These are phyloP conservation scores for Xiphophorus hellerii DNA, from an alignment of 2,113 vertebrate genomes.

Conservation along the genomic window DNA sequence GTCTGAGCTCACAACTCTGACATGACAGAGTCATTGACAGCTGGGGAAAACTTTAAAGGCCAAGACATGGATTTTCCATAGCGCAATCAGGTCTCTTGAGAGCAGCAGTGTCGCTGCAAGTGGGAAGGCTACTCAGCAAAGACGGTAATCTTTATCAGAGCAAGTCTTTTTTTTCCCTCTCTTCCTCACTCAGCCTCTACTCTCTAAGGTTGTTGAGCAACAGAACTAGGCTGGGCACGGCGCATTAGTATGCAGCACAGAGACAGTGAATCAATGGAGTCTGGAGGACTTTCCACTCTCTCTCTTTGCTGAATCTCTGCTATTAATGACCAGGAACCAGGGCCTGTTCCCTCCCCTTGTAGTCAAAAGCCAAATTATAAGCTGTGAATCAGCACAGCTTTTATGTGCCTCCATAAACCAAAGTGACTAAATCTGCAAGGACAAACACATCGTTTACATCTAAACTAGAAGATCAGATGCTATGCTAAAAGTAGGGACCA, in stretches of 20 bases:
- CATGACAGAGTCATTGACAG: conserved; percentile 38
- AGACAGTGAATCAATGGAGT: conserved; percentile 78
- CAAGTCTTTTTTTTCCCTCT: conserved; percentile 18
- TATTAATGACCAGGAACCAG: conserved; percentile 81
- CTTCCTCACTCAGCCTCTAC: conserved; percentile 5
- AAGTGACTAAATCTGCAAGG: conserved; percentile 86
- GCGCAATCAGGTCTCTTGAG: conserved; percentile 45
- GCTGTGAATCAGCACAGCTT: conserved; percentile 87
- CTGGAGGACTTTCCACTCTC: conserved; percentile 78
- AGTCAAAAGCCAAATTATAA: conserved; percentile 79
- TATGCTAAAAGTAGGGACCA: conserved; percentile 13
- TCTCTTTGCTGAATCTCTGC: conserved; percentile 68
- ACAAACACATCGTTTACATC: conserved; percentile 82
- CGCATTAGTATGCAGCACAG: conserved; percentile 61
- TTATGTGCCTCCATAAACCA: conserved; percentile 88
- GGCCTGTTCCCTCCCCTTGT: conserved; percentile 58
- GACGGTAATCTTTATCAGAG: conserved; percentile 48
- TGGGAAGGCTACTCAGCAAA: conserved; percentile 3
- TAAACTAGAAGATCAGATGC: conserved; percentile 47
- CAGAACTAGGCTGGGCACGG: conserved; percentile 41
- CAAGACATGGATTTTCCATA: conserved; percentile 35
- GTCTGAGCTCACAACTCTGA: conserved; percentile 27
- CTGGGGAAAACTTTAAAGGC: conserved; percentile 46
- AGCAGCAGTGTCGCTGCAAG: conserved; percentile 27
- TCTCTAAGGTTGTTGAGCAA: conserved; percentile 34